Evolutionary conservation across 2,888 invertebrate species (phyloP), one percentile per base, ranked within the genome.

Genomic region (Nemotelus nigrinus): DNA sequence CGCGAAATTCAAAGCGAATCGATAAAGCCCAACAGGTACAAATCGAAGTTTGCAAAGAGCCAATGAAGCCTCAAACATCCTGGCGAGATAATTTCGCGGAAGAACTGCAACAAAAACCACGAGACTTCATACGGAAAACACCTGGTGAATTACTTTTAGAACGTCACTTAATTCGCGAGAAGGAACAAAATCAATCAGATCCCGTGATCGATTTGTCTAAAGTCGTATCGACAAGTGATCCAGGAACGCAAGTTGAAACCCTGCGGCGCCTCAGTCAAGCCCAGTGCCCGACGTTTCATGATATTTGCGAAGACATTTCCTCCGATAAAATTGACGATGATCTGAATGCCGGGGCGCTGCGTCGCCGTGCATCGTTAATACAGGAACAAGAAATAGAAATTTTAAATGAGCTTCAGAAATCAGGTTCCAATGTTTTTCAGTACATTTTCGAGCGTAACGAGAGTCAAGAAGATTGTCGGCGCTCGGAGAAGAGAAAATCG

Each of bases 141-240:
- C 89, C 93, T 1, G 94, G 94, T 0, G 93, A 94, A 81, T 88
- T 92, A 81, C 87, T 95, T 76, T 90, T 93, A 41, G 94, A 95
- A 85, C 94, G 94, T 84, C 93, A 92, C 83, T 86, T 91, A 63
- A 91, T 94, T 45, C 91, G 90, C 82, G 90, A 92, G 82, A 88
- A 90, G 83, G 86, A 89, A 82, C 84, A 85, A 47, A 7, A 3
- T 2, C 10, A 76, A n/a, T n/a, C 50, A 5, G 8, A n/a, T 1
- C 43, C 53, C 43, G 64, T 76, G 41, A 48, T 2, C 3, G 68
- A 65, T 47, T 44, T 68, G 41, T 67, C 77, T n/a, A 68, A 67
- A 64, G 60, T 25, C 3, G 4, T 5, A 8, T 7, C 41, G 41
- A 45, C 53, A 2, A 80, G 77, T 75, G 79, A 79, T 64, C 81